These are phyloP conservation scores for Tenrec ecaudatus DNA, from an alignment of 2,113 vertebrate species.

Conservation along the genomic window DNA sequence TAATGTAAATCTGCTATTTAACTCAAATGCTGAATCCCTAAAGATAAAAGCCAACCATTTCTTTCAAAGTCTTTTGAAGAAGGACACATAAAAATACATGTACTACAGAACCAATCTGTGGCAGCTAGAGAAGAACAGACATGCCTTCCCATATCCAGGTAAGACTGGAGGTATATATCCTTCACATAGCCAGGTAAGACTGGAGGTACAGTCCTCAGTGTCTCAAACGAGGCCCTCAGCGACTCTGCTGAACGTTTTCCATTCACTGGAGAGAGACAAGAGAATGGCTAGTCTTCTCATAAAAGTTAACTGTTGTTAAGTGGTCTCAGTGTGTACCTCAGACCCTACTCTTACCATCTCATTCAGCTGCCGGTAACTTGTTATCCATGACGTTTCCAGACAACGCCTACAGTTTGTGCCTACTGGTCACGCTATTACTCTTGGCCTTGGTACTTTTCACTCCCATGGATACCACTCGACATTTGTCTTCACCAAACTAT, in stretches of 20 bases:
- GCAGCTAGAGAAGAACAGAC: not conserved
- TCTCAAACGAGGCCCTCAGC: not conserved
- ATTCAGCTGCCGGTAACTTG: not conserved
- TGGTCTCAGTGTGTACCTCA: not conserved
- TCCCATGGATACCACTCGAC: not conserved
- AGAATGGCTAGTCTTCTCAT: not conserved
- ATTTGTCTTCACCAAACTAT: not conserved
- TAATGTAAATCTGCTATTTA: not conserved
- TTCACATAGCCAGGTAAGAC: not conserved
- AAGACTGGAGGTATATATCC: not conserved
- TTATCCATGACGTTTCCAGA: not conserved
- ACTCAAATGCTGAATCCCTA: not conserved
- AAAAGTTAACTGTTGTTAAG: not conserved
- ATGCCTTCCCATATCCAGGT: slow-evolving; percentile 9
- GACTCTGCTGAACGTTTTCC: not conserved
- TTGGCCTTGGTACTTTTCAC: not conserved
- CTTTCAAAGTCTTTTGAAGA: slow-evolving; percentile 31
- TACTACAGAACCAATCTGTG: not conserved
- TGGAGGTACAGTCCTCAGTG: not conserved
- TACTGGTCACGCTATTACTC: not conserved
- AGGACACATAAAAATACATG: not conserved
- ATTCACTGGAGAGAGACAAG: not conserved
- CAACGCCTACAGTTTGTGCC: not conserved
- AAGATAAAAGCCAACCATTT: not conserved
- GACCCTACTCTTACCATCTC: not conserved